Conservation (phyloP, 2,888 invertebrate species). For the Coleophora deauratella region DNA sequence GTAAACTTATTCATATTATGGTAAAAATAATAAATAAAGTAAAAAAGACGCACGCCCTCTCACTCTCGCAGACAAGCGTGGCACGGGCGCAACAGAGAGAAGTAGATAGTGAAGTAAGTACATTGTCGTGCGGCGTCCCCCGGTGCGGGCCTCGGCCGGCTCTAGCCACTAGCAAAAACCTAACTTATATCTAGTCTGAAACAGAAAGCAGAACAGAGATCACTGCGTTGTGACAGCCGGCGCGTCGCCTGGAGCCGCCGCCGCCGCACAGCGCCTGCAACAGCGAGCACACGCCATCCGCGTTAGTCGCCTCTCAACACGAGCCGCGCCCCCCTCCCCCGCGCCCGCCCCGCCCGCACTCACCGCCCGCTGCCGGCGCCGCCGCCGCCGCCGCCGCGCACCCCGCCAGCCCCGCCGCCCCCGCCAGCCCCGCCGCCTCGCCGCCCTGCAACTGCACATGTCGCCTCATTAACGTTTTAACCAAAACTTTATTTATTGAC, state of each 20-base stretch:
- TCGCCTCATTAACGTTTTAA: no score
- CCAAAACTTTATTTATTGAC: no score
- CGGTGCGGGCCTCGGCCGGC: conserved; percentile 11
- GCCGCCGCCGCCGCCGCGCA: conserved; percentile 6
- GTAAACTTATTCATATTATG: no score
- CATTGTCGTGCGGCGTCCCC: conserved; percentile 9
- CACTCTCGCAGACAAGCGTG: conserved; percentile 1
- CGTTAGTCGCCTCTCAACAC: conserved; percentile 11
- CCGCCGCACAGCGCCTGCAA: conserved; percentile 15
- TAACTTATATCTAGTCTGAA: conserved; percentile 71
- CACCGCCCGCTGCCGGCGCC: not conserved
- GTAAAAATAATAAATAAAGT: no score
- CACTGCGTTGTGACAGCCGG: conserved; percentile 36
- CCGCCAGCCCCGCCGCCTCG: conserved; percentile 9
- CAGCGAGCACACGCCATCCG: conserved; percentile 21
- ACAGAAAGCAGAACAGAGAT: conserved; percentile 70
- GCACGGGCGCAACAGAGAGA: not conserved
- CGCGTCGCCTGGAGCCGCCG: conserved; percentile 11
- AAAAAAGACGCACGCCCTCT: conserved; percentile 1
- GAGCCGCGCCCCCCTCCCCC: not conserved
- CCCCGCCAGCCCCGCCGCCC: conserved; percentile 16
- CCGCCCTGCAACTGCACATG: conserved; percentile 18
- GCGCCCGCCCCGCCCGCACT: not conserved
- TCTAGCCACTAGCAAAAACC: conserved; percentile 44
- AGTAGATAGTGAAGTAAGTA: conserved; percentile 8